A percentile compares a stretch with the other conserved stretches of the same genome.
Evolutionary conservation across 2,888 invertebrate genomes (phyloP).

Genomic region (Tetropium fuscum): DNA sequence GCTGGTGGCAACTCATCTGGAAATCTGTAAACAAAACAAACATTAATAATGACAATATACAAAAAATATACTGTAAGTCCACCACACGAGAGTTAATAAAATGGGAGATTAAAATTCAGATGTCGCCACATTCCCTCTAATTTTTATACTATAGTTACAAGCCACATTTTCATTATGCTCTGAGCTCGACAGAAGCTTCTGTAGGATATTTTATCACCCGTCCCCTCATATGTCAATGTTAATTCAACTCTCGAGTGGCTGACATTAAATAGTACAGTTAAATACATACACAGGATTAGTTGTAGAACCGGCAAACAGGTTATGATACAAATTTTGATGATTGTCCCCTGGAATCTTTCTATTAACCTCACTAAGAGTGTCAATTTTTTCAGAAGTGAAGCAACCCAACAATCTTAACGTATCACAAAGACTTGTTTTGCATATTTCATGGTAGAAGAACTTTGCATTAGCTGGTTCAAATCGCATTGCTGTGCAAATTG

Average conservation of each 20-base stretch:
- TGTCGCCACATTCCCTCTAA: no score
- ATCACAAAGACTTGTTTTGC: slow-evolving; percentile 93
- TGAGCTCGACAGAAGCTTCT: no score
- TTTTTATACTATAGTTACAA: no score
- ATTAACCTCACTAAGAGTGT: slow-evolving; percentile 56
- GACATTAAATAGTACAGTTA: slow-evolving; percentile 9
- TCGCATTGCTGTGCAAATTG: slow-evolving; percentile 96
- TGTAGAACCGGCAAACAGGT: slow-evolving; percentile 82
- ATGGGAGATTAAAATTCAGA: no score
- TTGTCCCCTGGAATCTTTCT: slow-evolving; percentile 47
- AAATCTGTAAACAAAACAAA: slow-evolving; percentile 70
- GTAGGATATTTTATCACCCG: background rate
- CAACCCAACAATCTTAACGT: slow-evolving; percentile 93
- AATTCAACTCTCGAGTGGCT: background rate
- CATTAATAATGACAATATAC: no score
- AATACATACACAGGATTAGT: slow-evolving; percentile 74
- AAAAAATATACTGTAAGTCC: no score
- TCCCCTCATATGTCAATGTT: background rate
- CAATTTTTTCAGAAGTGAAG: slow-evolving; percentile 69
- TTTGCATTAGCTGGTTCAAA: slow-evolving; percentile 99
- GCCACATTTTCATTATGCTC: no score
- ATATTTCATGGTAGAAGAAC: slow-evolving; percentile 97
- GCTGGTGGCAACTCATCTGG: slow-evolving; percentile 81
- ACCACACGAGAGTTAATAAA: no score
- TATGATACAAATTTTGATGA: slow-evolving; percentile 71